phyloP scores from a whole-genome alignment of 2,113 vertebrate species.

The Ciconia stormi region DNA sequence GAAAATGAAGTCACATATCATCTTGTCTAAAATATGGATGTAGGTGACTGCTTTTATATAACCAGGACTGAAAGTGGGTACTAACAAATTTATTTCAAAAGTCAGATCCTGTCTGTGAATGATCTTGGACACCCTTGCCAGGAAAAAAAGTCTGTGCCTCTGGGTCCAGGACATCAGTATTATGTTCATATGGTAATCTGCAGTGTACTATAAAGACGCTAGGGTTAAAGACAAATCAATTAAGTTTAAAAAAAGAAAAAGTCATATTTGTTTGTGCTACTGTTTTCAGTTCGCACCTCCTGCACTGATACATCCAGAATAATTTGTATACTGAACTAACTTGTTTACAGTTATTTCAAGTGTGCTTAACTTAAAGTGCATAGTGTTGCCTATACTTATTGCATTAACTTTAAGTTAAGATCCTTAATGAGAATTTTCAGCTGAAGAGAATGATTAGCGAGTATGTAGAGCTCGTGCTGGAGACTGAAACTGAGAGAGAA shows the following conservation, averaged over 20 bases:
- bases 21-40: neutral
- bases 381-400: neutral
- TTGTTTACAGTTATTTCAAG: neutral
- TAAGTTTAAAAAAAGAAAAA: neutral
- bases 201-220: neutral
- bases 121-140: neutral
- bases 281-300: neutral
- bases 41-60: neutral
- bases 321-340: neutral
- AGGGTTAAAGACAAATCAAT: neutral
- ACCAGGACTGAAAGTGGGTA: neutral
- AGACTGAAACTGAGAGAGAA: neutral
- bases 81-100: neutral
- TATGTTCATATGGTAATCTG: neutral
- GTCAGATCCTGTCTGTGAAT: neutral
- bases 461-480: neutral
- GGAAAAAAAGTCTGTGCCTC: neutral
- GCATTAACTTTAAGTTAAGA: neutral
- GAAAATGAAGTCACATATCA: neutral
- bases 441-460: neutral
- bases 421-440: neutral
- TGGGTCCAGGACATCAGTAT: neutral
- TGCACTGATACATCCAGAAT: neutral
- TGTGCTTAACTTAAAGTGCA: neutral
- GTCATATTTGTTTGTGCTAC: neutral